phyloP scores from a whole-genome alignment of 2,888 invertebrate species.

The Axea sp. region DNA sequence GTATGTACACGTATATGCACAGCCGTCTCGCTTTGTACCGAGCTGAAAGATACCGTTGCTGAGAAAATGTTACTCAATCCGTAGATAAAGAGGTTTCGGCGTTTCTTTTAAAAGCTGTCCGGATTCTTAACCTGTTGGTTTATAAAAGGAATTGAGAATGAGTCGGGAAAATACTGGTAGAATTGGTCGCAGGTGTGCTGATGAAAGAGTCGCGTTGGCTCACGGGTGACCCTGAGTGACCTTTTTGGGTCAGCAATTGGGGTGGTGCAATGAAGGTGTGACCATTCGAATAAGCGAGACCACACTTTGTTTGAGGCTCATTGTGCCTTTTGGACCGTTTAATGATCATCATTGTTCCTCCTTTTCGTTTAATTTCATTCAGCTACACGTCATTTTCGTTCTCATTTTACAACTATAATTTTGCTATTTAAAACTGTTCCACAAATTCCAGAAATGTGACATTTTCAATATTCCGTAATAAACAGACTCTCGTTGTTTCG shows the following conservation, averaged over 20 bases:
- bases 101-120: constrained; percentile 7
- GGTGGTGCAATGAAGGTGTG: constrained; percentile 29
- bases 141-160: constrained; percentile 16
- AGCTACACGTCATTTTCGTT: too few relatives aligned
- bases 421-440: too few relatives aligned
- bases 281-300: constrained; percentile 12
- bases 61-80: constrained; percentile 3
- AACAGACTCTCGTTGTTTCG: too few relatives aligned
- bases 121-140: constrained; percentile 14
- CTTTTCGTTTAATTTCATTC: too few relatives aligned
- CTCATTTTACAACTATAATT: too few relatives aligned
- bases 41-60: too few relatives aligned
- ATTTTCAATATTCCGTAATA: too few relatives aligned
- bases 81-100: constrained; percentile 11
- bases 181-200: constrained; percentile 42
- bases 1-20: too few relatives aligned
- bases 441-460: too few relatives aligned
- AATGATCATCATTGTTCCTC: too few relatives aligned
- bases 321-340: too few relatives aligned
- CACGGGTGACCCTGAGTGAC: constrained; percentile 42
- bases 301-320: background rate
- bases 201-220: constrained; percentile 7
- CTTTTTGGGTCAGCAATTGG: constrained; percentile 43
- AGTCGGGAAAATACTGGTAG: constrained; percentile 25
- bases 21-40: too few relatives aligned